phyloP scores from a whole-genome alignment of 2,888 invertebrate species.

The Eutolmus rufibarbis region DNA sequence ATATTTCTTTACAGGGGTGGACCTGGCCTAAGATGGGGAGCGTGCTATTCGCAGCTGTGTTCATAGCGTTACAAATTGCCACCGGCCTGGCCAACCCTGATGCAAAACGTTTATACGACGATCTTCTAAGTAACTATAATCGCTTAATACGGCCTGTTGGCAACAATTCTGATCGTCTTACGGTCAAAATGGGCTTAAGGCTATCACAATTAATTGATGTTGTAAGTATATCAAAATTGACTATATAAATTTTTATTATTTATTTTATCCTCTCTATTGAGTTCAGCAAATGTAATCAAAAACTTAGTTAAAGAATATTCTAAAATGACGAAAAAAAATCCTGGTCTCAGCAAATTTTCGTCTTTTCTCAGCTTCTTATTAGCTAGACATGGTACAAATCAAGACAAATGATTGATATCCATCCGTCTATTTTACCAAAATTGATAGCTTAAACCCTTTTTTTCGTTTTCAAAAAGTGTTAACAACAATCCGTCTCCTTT shows the following conservation, averaged over 20 bases:
- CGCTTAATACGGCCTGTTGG: conserved; percentile 93
- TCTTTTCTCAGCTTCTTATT: neutral
- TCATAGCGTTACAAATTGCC: conserved; percentile 80
- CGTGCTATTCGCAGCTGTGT: conserved; percentile 74
- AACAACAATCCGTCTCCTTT: neutral
- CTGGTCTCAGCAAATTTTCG: too few relatives aligned
- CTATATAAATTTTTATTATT: neutral
- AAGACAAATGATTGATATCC: neutral
- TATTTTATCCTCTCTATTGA: too few relatives aligned
- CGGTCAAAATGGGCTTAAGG: conserved; percentile 92
- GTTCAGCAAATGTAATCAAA: too few relatives aligned
- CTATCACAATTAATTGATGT: conserved; percentile 92
- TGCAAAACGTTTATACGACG: conserved; percentile 93
- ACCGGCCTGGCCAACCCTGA: conserved; percentile 87
- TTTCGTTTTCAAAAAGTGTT: neutral
- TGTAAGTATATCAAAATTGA: conserved; percentile 69
- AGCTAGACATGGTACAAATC: neutral
- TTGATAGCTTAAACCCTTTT: neutral
- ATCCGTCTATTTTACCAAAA: neutral
- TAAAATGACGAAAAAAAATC: too few relatives aligned
- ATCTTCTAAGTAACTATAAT: conserved; percentile 93
- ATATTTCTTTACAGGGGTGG: conserved; percentile 72
- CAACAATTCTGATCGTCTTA: conserved; percentile 92
- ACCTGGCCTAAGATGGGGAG: conserved; percentile 86
- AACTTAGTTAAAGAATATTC: too few relatives aligned